A percentile compares a stretch with the other conserved stretches of the same genome.
These are phyloP conservation scores for Todiramphus saurophagus DNA, from an alignment of 2,113 vertebrate genomes.

Conservation along the genomic window DNA sequence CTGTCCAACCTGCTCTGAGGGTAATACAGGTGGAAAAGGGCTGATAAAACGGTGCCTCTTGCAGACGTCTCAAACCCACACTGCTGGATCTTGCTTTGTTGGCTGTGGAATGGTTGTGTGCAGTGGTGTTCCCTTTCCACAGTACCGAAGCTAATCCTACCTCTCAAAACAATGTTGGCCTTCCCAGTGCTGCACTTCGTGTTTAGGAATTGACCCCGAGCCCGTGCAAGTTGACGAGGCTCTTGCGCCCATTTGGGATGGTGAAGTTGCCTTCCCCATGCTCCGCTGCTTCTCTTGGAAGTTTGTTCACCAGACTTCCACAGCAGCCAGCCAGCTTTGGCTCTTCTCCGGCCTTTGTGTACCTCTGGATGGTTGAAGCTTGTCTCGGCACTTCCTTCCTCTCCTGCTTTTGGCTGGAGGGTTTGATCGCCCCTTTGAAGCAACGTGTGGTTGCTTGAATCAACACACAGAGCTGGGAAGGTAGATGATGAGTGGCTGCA, in stretches of 20 bases:
- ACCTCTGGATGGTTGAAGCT: not conserved
- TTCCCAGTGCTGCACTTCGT: rapidly evolving
- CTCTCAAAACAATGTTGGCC: not conserved
- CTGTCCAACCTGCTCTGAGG: not conserved
- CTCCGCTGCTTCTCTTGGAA: not conserved
- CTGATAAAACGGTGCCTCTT: not conserved
- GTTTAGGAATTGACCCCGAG: not conserved
- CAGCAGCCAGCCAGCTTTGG: not conserved
- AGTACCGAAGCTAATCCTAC: not conserved
- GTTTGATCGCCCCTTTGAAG: not conserved
- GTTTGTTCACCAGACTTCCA: not conserved
- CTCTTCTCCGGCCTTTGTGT: not conserved
- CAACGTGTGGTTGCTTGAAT: rapidly evolving
- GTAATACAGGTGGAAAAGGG: not conserved
- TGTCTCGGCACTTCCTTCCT: not conserved
- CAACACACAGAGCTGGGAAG: not conserved
- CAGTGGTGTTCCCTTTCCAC: not conserved
- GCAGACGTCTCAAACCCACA: not conserved
- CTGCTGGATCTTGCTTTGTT: not conserved
- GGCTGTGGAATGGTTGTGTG: not conserved
- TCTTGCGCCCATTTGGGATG: not conserved
- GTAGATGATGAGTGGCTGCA: not conserved
- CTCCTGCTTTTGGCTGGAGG: not conserved
- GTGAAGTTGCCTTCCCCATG: not conserved
- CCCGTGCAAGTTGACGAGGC: not conserved